Base-by-base conservation (phyloP, 2,113 vertebrate species). In the Eretmochelys imbricata region DNA sequence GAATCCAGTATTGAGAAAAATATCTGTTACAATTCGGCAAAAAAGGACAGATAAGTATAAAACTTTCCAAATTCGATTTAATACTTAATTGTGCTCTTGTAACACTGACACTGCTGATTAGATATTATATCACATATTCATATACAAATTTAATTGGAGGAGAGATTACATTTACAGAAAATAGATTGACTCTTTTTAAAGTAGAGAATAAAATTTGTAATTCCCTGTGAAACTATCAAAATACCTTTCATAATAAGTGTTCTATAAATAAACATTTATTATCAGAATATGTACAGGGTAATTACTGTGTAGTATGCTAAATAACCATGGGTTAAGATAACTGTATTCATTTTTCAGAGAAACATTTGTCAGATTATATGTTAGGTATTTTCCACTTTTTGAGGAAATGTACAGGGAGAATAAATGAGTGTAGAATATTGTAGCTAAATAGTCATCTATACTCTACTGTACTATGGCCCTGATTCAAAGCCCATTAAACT, bases 381-480 rank as follows among this genome's bases (percentile, higher is more conserved):
- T 48, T 50, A 86, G 3, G 6, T 62, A 82, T 49, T 46, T 62
- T 48, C 59, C 1, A 78, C 3, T n/a, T 69, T 13, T 13, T 89
- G 5, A 54, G n/a, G 50, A 83, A 83, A 84, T 6, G 1, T 59
- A 76, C 38, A 25, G 11, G 24, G 22, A 27, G 91, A 89, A 46
- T 84, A 79, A 48, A 80, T 13, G 5, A 19, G 0, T 1, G 48
- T 29, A 2, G 53, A 20, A 79, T 83, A 48, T 89, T 75, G 87
- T 57, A 0, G 2, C 4, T 91, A 46, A 38, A 11, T 76, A 76
- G 42, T 46, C 38, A 25, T 76, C 38, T 46, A 9, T 25, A 3
- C 7, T 75, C 1, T 85, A 2, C 0, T 85, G 55, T 7, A 0
- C 1, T 51, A 1, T 13, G 9, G 3, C 85, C 90, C 50, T 57